Conservation (phyloP, 2,888 invertebrate species). For the Fragum whitleyi region DNA sequence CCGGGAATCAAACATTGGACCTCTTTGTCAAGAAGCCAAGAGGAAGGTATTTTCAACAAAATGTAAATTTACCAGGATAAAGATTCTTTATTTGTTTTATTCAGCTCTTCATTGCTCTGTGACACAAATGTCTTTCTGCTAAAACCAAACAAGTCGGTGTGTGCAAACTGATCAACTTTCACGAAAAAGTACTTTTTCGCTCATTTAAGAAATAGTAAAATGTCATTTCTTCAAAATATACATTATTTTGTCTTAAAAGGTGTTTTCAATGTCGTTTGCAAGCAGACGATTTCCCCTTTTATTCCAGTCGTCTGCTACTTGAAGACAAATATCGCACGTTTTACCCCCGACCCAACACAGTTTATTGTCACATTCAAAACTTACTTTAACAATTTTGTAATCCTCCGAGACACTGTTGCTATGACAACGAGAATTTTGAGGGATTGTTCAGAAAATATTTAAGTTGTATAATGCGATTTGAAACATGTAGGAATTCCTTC, state of each 20-base stretch:
- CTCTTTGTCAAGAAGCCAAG: too few species aligned
- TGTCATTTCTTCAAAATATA: not conserved
- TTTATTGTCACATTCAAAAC: constrained; percentile 12
- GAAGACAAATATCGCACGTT: not conserved
- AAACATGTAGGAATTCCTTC: not conserved
- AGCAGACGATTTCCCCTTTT: not conserved
- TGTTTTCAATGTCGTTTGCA: not conserved
- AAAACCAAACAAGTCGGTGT: too few species aligned
- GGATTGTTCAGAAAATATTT: constrained; percentile 18
- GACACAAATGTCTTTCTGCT: too few species aligned
- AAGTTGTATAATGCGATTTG: constrained; percentile 21
- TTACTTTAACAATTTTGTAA: constrained; percentile 9
- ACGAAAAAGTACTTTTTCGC: too few species aligned
- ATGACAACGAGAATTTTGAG: constrained; percentile 17
- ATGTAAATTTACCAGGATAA: too few species aligned
- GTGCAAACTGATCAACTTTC: too few species aligned
- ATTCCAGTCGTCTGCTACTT: not conserved
- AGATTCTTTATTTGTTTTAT: too few species aligned
- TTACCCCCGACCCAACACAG: constrained; percentile 1
- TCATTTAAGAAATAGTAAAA: too few species aligned
- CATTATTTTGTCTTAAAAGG: not conserved
- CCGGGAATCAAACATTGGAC: too few species aligned
- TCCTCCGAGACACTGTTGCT: constrained; percentile 5
- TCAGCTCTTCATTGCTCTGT: too few species aligned
- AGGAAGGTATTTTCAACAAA: too few species aligned